Percentiles rank a stretch among this genome's conserved stretches.
Conservation (phyloP, 1,140 invertebrate species). For the Xylocopa sonorina region DNA sequence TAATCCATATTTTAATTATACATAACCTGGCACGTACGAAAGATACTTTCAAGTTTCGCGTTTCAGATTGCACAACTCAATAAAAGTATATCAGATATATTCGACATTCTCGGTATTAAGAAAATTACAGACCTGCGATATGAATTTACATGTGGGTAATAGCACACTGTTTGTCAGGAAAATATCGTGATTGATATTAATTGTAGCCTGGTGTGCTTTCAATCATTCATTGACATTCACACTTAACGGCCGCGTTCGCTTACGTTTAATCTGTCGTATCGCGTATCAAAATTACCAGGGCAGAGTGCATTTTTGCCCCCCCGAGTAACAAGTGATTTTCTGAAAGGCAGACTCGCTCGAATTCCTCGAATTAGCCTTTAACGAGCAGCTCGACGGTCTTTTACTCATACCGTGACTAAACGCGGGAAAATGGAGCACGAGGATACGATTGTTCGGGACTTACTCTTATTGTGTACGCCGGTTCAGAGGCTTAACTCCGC, state of each 20-base stretch:
- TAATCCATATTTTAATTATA: neutral
- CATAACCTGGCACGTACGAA: neutral
- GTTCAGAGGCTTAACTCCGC: neutral
- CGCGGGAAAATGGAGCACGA: conserved; percentile 7
- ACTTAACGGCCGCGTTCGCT: neutral
- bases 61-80: neutral
- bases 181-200: conserved; percentile 26
- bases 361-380: neutral
- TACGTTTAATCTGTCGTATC: neutral
- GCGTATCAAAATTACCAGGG: neutral
- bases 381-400: neutral
- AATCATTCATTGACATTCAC: neutral
- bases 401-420: neutral
- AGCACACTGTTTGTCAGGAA: neutral
- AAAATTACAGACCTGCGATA: neutral
- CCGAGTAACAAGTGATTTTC: neutral
- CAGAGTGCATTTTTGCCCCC: neutral
- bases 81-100: neutral
- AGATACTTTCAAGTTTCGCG: too few species aligned
- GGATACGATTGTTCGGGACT: conserved; percentile 7
- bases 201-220: neutral
- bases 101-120: neutral
- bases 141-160: conserved; percentile 40
- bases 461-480: conserved; percentile 2
- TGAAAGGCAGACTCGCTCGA: neutral